Conservation (phyloP, 1,140 invertebrate genomes). For the Vanessa tameamea region DNA sequence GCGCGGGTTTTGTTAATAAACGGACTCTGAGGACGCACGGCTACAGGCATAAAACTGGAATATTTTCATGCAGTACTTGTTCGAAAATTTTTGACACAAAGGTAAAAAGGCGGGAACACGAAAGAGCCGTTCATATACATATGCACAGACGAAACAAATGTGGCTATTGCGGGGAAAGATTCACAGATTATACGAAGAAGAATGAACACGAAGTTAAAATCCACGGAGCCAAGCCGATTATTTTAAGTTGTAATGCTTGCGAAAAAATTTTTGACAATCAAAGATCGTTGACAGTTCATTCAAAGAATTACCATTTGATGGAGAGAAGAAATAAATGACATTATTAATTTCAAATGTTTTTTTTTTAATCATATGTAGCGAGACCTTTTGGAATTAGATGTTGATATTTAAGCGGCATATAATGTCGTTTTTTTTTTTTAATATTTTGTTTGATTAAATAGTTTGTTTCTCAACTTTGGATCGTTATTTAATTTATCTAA, state of each 20-base stretch:
- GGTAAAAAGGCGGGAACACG: slow-evolving; percentile 57
- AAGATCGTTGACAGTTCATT: slow-evolving; percentile 53
- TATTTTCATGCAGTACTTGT: slow-evolving; percentile 54
- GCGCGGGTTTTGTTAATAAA: slow-evolving; percentile 58
- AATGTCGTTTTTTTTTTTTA: no score
- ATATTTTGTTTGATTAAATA: no score
- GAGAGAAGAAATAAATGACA: slow-evolving; percentile 17
- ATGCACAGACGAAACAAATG: slow-evolving; percentile 59
- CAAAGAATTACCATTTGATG: slow-evolving; percentile 21
- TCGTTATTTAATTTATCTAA: no score
- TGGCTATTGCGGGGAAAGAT: slow-evolving; percentile 63
- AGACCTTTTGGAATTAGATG: no score
- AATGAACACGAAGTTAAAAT: slow-evolving; percentile 57
- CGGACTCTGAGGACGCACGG: slow-evolving; percentile 51
- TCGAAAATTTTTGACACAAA: slow-evolving; percentile 55
- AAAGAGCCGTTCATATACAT: slow-evolving; percentile 53
- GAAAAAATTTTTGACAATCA: slow-evolving; percentile 61
- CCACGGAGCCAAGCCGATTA: slow-evolving; percentile 51
- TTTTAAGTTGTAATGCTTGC: slow-evolving; percentile 59
- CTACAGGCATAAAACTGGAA: slow-evolving; percentile 58
- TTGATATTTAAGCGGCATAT: no score
- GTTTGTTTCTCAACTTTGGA: no score
- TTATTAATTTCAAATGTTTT: not conserved
- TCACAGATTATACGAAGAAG: slow-evolving; percentile 62
- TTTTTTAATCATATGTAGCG: not conserved